These are phyloP conservation scores for Chiroxiphia lanceolata DNA, from an alignment of 2,797 vertebrate species.

Conservation along the genomic window DNA sequence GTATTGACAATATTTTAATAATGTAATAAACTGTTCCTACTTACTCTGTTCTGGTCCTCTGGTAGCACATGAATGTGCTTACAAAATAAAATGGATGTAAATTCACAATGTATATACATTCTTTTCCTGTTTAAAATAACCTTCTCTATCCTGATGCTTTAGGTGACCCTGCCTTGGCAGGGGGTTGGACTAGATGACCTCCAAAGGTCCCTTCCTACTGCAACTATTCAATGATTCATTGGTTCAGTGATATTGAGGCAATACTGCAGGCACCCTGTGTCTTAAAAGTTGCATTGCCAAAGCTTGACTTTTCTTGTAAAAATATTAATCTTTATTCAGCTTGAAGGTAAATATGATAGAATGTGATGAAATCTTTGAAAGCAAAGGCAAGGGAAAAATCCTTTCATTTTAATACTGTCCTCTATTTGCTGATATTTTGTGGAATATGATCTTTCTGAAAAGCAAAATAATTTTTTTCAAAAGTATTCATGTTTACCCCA, in stretches of 20 bases:
- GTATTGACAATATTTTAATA: not conserved
- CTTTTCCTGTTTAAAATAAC: not conserved
- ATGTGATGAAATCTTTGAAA: not conserved
- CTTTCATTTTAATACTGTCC: not conserved
- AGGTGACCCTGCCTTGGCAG: not conserved
- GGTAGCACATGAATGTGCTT: not conserved
- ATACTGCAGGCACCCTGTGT: not conserved
- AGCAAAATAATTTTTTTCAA: not conserved
- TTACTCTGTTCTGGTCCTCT: not conserved
- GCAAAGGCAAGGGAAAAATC: not conserved
- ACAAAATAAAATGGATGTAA: not conserved
- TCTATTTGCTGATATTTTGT: not conserved
- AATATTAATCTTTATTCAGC: not conserved
- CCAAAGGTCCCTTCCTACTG: not conserved
- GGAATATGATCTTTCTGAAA: not conserved
- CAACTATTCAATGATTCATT: not conserved
- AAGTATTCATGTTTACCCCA: not conserved
- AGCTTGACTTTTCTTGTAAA: not conserved
- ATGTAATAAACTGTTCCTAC: not conserved
- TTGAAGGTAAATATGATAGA: not conserved
- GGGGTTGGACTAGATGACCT: not conserved
- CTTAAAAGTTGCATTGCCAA: not conserved
- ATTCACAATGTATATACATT: not conserved
- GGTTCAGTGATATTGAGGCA: not conserved
- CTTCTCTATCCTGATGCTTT: not conserved